These are phyloP conservation scores for Platalea minor DNA, from an alignment of 2,797 vertebrate species.

Conservation along the genomic window DNA sequence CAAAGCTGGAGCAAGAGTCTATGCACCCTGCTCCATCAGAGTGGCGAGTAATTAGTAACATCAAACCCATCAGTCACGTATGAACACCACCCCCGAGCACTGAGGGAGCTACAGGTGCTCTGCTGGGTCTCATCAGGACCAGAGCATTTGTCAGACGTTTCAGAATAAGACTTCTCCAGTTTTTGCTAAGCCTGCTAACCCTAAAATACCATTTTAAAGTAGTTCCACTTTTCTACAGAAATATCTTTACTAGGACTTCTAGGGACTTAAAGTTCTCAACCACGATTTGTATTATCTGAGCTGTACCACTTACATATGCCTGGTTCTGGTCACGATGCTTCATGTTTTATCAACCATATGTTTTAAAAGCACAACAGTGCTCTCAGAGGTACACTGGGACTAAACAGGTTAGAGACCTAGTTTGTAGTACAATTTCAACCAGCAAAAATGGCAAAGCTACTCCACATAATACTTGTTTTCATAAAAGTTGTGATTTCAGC, in stretches of 20 bases:
- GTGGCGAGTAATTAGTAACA: not conserved
- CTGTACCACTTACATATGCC: fast-evolving
- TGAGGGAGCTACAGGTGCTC: not conserved
- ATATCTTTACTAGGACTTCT: not conserved
- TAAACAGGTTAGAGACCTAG: not conserved
- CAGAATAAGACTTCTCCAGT: not conserved
- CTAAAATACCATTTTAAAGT: not conserved
- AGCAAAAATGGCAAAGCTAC: not conserved
- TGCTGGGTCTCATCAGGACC: not conserved
- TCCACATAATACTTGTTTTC: not conserved
- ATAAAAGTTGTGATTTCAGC: not conserved
- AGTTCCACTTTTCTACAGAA: not conserved
- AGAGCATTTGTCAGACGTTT: not conserved
- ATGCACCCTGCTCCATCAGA: not conserved
- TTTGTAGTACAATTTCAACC: not conserved
- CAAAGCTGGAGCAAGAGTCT: not conserved
- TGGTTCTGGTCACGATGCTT: not conserved
- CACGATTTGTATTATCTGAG: not conserved
- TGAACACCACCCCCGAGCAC: not conserved
- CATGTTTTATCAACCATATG: not conserved
- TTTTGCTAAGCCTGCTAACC: not conserved
- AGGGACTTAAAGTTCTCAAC: not conserved
- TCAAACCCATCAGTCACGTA: fast-evolving
- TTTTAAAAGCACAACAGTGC: not conserved
- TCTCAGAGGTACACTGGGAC: not conserved